Evolutionary conservation across 2,113 vertebrate species (phyloP), one percentile per base, ranked within the genome.

Genomic region (Corythornis cristatus): DNA sequence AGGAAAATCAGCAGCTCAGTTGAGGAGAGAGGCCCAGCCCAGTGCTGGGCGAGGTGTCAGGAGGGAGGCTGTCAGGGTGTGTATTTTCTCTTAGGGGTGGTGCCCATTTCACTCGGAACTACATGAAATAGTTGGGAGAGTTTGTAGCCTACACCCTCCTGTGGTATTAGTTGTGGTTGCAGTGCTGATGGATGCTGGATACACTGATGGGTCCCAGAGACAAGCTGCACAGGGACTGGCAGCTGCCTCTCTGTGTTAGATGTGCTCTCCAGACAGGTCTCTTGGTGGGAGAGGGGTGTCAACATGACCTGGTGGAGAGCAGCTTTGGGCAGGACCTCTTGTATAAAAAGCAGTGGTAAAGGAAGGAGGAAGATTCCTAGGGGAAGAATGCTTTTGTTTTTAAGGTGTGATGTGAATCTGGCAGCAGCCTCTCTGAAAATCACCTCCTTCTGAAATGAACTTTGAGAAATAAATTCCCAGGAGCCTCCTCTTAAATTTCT

Each of bases 41-140:
- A 15, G 29, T n/a, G 35, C 40, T 1, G 0, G 1, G 20, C 0
- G 14, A 46, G 48, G 19, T 31, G 29, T 6, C 3, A 21, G 54
- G 48, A 46, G 31, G 31, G 26, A 53, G 33, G 12, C 54, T 28
- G 21, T 29, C 33, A 46, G 61, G 16, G 16, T 86, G 14, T 57
- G 0, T 35, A 6, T 75, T 16, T 71, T 13, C 21, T 50, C 29
- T 43, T 29, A 8, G 1, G 8, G 12, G 15, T 78, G 15, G 7
- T 54, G 26, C 40, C 22, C 10, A 5, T 48, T 79, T 80, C 71
- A 77, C 46, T 25, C 5, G 1, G 28, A 58, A 70, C 21, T 33
- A 81, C 56, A 29, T 26, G 9, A 33, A 40, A 42, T 62, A 8
- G 14, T 33, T 31, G 53, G 45, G n/a, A 58, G 50, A 75, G 12